Base-by-base conservation (phyloP, 1,140 invertebrate species). In the Xylocopa sonorina region DNA sequence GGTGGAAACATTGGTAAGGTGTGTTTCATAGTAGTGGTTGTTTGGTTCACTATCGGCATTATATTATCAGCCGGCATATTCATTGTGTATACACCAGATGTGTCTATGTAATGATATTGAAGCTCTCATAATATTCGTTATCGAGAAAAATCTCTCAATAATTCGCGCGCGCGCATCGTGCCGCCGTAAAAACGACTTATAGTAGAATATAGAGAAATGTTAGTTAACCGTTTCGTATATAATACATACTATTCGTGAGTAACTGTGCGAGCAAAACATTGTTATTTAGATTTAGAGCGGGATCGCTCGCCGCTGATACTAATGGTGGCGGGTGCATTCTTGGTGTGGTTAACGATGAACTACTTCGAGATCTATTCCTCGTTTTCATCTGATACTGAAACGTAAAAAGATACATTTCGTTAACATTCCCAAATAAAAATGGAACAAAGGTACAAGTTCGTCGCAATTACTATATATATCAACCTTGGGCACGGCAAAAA, bases 181-280 rank as follows among this genome's bases (percentile, higher is more conserved):
- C 32, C 24, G 63, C n/a, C 29, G 24, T 16, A 21, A 73, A n/a
- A 50, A 63, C 1, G 43, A 57, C n/a, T 68, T n/a, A 24, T 32
- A 21, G 41, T n/a, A 43, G 27, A 34, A 67, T 53, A 67, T 41
- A 29, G 50, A n/a, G n/a, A 46, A 51, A 75, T n/a, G n/a, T n/a
- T n/a, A 53, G 27, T 64, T 51, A 64, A 46, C 41, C 41, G 51
- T 69, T 71, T 60, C 66, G 43, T 78, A 71, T 78, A 41, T 34
- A 57, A 78, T 78, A 89, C 93, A 88, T 90, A 94, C 93, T 94
- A 78, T 92, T 93, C 46, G 94, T 95, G 72, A 96, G 93, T 77
- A 96, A 92, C 84, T 96, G 95, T 48, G 95, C 95, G 38, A 96
- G 92, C 62, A 95, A 92, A 46, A 94, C 94, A 89, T 94, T 95